Evolutionary conservation across 2,113 vertebrate genomes (phyloP).

Genomic region (Indri indri): DNA sequence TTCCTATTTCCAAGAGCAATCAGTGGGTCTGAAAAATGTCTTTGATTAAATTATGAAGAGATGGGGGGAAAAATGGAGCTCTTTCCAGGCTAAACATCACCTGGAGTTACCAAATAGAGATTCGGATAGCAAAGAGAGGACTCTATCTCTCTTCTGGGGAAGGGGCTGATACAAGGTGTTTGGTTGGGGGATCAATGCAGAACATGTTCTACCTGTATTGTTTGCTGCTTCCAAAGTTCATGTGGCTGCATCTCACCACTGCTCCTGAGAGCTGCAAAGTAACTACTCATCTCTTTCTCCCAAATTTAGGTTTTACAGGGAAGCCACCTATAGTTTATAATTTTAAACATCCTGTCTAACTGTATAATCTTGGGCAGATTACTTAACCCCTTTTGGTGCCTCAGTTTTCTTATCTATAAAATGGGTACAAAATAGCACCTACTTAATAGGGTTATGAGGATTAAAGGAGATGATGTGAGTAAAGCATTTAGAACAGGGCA

Average conservation of each 20-base stretch:
- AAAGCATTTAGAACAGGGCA: background rate
- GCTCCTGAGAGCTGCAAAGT: background rate
- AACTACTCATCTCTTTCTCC: background rate
- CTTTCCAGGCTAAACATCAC: slow-evolving; percentile 18
- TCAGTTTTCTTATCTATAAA: slow-evolving; percentile 15
- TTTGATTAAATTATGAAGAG: slow-evolving; percentile 73
- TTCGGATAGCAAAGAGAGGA: background rate
- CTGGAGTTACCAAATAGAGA: background rate
- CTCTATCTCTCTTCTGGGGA: background rate
- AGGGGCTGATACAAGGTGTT: background rate
- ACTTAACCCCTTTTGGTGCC: background rate
- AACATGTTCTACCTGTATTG: background rate
- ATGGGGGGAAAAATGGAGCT: background rate
- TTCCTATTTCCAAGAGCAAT: slow-evolving; percentile 60
- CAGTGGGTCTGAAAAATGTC: slow-evolving; percentile 47
- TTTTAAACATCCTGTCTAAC: background rate
- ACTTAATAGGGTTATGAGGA: background rate
- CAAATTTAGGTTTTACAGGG: background rate
- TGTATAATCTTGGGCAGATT: background rate
- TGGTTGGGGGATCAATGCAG: background rate
- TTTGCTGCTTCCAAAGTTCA: background rate
- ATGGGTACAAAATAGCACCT: background rate
- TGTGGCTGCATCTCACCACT: background rate
- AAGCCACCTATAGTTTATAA: background rate
- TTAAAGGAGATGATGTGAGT: background rate